Conservation (phyloP, 1,140 invertebrate species). For the Hestina assimilis region DNA sequence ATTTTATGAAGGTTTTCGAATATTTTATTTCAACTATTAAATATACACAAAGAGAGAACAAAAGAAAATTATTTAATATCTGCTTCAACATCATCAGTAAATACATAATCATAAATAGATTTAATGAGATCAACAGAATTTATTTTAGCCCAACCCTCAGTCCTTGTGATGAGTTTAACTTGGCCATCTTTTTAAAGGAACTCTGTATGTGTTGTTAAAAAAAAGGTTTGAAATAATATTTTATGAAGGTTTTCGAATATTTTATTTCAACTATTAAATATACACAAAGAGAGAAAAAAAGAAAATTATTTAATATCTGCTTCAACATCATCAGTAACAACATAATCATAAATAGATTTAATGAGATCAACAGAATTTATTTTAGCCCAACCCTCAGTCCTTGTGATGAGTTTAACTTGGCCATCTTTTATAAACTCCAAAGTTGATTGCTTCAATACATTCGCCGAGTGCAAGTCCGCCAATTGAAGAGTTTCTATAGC, state of each 20-base stretch:
- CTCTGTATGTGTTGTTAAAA: too few relatives aligned
- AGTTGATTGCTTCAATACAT: conserved; percentile 49
- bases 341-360: conserved; percentile 69
- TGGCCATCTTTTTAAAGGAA: conserved; percentile 71
- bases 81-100: conserved; percentile 58
- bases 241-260: too few relatives aligned
- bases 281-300: background rate
- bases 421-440: conserved; percentile 73
- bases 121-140: conserved; percentile 68
- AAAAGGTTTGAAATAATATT: too few relatives aligned
- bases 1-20: too few relatives aligned
- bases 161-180: conserved; percentile 64
- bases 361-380: conserved; percentile 64
- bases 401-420: conserved; percentile 63
- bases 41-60: background rate
- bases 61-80: conserved; percentile 52
- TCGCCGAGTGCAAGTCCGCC: conserved; percentile 67
- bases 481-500: conserved; percentile 65
- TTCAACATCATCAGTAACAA: conserved; percentile 62
- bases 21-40: too few relatives aligned
- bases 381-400: conserved; percentile 64
- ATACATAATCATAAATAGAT: conserved; percentile 68
- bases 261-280: background rate
- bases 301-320: conserved; percentile 52
- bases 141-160: conserved; percentile 61